phyloP scores from a whole-genome alignment of 1,140 invertebrate genomes.

The Macrocentrus cingulum region DNA sequence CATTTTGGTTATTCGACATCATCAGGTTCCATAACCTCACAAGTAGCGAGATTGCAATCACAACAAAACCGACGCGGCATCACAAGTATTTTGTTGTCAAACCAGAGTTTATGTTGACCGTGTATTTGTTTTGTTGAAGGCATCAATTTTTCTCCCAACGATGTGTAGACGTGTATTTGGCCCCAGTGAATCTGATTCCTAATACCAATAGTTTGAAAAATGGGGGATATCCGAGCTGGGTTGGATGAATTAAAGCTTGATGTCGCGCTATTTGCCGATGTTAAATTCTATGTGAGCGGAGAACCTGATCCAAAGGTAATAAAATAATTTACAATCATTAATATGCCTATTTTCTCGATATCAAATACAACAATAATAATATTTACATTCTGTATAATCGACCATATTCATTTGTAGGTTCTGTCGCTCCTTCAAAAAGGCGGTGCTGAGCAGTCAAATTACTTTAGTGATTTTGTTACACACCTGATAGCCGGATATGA shows the following conservation, averaged over 20 bases:
- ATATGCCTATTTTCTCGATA: too few species aligned
- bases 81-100: conserved; percentile 43
- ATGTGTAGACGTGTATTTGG: conserved; percentile 29
- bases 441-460: conserved; percentile 80
- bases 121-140: not conserved
- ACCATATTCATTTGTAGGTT: conserved; percentile 66
- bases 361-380: too few species aligned
- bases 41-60: conserved; percentile 26
- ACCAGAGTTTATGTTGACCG: conserved; percentile 29
- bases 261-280: conserved; percentile 55
- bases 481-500: conserved; percentile 84
- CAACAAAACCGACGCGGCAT: conserved; percentile 43
- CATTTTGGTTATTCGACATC: too few species aligned
- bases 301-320: conserved; percentile 69
- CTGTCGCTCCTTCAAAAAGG: conserved; percentile 74
- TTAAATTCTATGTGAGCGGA: conserved; percentile 73
- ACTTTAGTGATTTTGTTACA: conserved; percentile 85
- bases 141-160: conserved; percentile 21
- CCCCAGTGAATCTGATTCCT: not conserved
- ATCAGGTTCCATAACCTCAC: not conserved
- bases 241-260: conserved; percentile 55
- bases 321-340: too few species aligned
- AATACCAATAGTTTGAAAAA: too few species aligned
- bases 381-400: too few species aligned
- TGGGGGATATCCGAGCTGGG: conserved; percentile 56